A percentile compares a stretch with the other conserved stretches of the same genome.
These are phyloP conservation scores for Urechis unicinctus DNA, from an alignment of 2,888 invertebrate genomes.

Conservation along the genomic window DNA sequence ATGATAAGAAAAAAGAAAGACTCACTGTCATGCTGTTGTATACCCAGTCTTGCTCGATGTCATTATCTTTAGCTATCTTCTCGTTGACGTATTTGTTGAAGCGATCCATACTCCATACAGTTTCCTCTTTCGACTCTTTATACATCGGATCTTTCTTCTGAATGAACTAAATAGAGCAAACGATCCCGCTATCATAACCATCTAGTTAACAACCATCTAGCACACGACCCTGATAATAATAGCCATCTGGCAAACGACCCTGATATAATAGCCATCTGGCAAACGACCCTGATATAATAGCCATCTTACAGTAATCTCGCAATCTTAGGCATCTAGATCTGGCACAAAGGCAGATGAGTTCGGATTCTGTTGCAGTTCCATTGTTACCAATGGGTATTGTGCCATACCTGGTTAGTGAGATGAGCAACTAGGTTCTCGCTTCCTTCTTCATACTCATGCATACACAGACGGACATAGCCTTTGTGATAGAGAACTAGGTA, in stretches of 20 bases:
- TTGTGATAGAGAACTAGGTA: constrained; percentile 48
- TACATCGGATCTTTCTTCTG: constrained; percentile 51
- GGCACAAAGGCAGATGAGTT: no score
- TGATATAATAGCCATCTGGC: not conserved
- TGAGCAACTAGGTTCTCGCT: constrained; percentile 45
- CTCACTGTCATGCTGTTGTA: constrained; percentile 37
- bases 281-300: not conserved
- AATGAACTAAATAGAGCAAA: constrained; percentile 44
- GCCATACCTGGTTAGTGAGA: constrained; percentile 49
- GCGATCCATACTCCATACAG: constrained; percentile 50
- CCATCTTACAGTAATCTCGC: no score
- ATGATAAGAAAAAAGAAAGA: no score
- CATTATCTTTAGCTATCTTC: constrained; percentile 28
- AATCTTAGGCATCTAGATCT: no score
- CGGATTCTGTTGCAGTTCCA: no score
- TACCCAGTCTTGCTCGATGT: constrained; percentile 42
- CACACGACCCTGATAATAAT: not conserved
- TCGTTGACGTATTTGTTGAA: constrained; percentile 49
- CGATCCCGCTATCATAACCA: not conserved
- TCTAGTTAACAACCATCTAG: not conserved
- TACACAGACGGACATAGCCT: constrained; percentile 48
- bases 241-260: not conserved
- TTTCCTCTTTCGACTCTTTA: constrained; percentile 48
- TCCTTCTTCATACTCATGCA: constrained; percentile 41
- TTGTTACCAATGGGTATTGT: not conserved